Percentiles rank a stretch among this genome's conserved stretches.
phyloP scores from a whole-genome alignment of 2,888 invertebrate genomes.

The Drosophila flavopinicola region DNA sequence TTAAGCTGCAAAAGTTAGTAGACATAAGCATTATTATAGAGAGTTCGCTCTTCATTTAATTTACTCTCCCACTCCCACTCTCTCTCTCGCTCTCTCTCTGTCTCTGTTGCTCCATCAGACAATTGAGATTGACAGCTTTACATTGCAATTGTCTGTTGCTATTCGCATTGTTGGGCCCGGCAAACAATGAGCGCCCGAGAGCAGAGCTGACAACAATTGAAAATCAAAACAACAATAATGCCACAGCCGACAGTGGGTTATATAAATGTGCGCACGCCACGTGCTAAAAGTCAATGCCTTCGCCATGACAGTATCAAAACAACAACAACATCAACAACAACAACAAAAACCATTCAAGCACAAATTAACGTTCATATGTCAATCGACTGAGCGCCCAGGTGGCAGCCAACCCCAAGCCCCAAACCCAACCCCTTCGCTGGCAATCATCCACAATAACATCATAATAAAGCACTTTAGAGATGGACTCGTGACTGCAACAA shows the following conservation, averaged over 20 bases:
- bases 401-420: background rate
- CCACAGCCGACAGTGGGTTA: conserved; percentile 35
- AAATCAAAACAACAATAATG: conserved; percentile 65
- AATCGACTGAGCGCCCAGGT: conserved; percentile 10
- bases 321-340: conserved; percentile 13
- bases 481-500: conserved; percentile 8
- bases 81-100: background rate
- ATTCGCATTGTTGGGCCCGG: conserved; percentile 38
- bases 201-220: conserved; percentile 42
- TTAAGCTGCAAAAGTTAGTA: conserved; percentile 47
- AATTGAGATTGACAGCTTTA: conserved; percentile 66
- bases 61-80: background rate
- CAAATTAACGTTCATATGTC: conserved; percentile 50
- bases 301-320: conserved; percentile 1
- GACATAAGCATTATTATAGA: conserved; percentile 2
- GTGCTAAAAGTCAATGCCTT: conserved; percentile 69
- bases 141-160: conserved; percentile 44
- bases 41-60: background rate
- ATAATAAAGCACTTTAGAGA: conserved; percentile 8
- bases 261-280: conserved; percentile 53
- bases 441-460: conserved; percentile 9
- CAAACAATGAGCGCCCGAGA: conserved; percentile 31
- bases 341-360: conserved; percentile 21
- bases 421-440: background rate
- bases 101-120: conserved; percentile 3